Percentiles rank a stretch among this genome's conserved stretches.
phyloP scores from a whole-genome alignment of 2,797 vertebrate genomes.

The Takifugu ocellatus region DNA sequence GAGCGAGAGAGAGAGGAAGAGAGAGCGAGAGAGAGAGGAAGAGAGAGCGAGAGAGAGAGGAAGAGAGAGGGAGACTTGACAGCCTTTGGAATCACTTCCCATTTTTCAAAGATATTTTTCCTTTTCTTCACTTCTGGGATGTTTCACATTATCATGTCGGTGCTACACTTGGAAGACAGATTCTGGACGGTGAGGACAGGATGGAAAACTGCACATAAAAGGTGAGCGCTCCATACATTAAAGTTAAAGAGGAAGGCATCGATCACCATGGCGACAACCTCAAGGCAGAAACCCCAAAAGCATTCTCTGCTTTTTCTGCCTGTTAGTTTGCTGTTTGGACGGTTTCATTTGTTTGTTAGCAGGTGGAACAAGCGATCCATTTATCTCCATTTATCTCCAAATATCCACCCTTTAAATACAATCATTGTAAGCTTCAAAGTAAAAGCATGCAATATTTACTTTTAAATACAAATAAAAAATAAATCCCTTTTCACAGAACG shows the following conservation, averaged over 20 bases:
- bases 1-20: not conserved
- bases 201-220: conserved; percentile 7
- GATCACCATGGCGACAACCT: conserved; percentile 8
- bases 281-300: not conserved
- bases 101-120: conserved; percentile 53
- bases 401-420: too few relatives aligned
- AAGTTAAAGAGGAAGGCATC: conserved; percentile 17
- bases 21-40: conserved; percentile 4
- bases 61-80: conserved; percentile 23
- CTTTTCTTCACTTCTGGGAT: conserved; percentile 23
- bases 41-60: not conserved
- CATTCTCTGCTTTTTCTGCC: not conserved
- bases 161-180: conserved; percentile 12
- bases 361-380: too few relatives aligned
- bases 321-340: too few relatives aligned
- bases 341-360: too few relatives aligned
- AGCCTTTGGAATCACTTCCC: conserved; percentile 46
- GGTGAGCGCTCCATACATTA: not conserved
- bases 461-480: too few relatives aligned
- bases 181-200: not conserved
- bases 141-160: conserved; percentile 35
- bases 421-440: too few relatives aligned
- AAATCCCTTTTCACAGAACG: conserved; percentile 16
- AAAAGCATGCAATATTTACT: too few relatives aligned
- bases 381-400: too few relatives aligned